Base-by-base conservation (phyloP, 2,113 vertebrate species). In the Equus przewalskii region DNA sequence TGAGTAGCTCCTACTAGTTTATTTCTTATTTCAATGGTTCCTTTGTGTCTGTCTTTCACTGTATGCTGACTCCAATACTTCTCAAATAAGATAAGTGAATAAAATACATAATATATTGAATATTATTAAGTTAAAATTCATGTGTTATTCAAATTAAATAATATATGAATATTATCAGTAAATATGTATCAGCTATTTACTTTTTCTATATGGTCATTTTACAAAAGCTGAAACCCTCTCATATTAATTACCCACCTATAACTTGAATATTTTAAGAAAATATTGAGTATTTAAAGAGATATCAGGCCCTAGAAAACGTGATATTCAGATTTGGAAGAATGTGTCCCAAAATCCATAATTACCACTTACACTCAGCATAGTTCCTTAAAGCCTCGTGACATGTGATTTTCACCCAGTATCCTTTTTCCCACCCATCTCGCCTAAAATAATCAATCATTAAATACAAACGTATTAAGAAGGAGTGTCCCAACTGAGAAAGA, bases 251-350 rank as follows among this genome's bases (percentile, higher is more conserved):
- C 16, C 75, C 15, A 89, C 56, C 16, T 75, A 54, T 28, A 83
- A 54, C 46, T 79, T 73, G 58, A 95, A 46, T 72, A 70, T 70
- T 82, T 90, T 88, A 91, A 49, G 41, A 70, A 75, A 92, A 7
- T 79, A 73, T 3, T 54, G n/a, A 72, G 24, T 82, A 88, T 76
- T 56, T 79, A 64, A 86, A 79, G 49, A 92, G 18, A 72, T 81
- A 89, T 70, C 56, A 82, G 89, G 65, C 36, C 36, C 78, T 92
- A 75, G 70, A 94, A 97, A 97, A 96, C n/a, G 30, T 70, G 69
- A 86, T 83, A 76, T 65, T 95, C 69, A 91, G 46, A 69, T 96
- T 64, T 95, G 73, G 79, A 88, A 97, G 73, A 56, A 90, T 94
- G 30, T 89, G n/a, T 60, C 44, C 85, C 36, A 81, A 69, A 51